Conservation (phyloP, 2,797 vertebrate species). For the Sebastes oblongus region DNA sequence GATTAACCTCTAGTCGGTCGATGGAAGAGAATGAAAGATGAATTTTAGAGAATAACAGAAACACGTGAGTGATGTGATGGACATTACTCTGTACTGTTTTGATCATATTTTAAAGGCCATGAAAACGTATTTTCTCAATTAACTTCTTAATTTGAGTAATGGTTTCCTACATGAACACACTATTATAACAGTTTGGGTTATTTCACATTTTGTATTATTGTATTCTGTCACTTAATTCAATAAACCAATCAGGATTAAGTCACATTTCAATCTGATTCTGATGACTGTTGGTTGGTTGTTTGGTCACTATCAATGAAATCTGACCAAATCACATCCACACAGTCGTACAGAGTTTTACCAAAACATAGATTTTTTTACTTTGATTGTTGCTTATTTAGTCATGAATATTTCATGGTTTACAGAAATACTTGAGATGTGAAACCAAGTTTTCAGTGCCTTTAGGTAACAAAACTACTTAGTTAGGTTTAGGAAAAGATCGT, state of each 20-base stretch:
- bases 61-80: background rate
- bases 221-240: background rate
- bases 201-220: background rate
- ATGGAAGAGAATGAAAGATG: conserved; percentile 7
- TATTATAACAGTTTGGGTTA: background rate
- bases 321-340: no score
- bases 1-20: conserved; percentile 29
- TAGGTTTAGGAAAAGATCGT: no score
- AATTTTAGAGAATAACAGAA: background rate
- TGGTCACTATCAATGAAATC: background rate
- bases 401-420: background rate
- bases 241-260: background rate
- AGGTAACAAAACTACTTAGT: no score
- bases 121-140: background rate
- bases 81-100: background rate
- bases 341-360: no score
- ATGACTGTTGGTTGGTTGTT: background rate
- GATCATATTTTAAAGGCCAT: background rate
- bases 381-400: no score
- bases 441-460: background rate
- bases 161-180: background rate
- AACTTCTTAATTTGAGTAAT: background rate
- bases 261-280: background rate
- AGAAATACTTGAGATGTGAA: background rate
- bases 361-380: no score